Evolutionary conservation across 2,797 vertebrate species (phyloP).

Genomic region (Spondyliosoma cantharus): DNA sequence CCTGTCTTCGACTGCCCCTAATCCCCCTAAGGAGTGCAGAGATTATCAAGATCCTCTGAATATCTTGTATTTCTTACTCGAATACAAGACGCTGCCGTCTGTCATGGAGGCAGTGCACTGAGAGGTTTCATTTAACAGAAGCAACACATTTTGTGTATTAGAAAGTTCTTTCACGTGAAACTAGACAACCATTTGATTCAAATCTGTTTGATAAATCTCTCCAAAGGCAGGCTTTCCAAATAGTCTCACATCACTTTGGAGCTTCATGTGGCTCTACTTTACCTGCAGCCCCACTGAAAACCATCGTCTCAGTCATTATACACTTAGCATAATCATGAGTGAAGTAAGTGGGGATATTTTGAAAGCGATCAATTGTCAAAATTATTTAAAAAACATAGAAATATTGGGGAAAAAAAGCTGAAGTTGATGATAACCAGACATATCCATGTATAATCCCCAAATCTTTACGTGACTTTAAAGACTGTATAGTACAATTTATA

Average conservation of each 20-base stretch:
- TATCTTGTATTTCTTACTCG: constrained; percentile 67
- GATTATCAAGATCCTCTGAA: constrained; percentile 75
- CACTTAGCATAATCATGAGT: too few relatives aligned
- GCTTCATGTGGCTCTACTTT: background rate
- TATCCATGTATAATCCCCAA: too few relatives aligned
- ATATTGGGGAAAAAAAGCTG: too few relatives aligned
- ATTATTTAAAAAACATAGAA: too few relatives aligned
- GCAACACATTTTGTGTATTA: background rate
- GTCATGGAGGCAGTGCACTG: constrained; percentile 16
- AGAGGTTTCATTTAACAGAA: constrained; percentile 1
- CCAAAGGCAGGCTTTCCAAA: background rate
- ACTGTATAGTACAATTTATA: too few relatives aligned
- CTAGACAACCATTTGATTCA: background rate
- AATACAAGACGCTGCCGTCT: constrained; percentile 41
- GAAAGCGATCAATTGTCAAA: too few relatives aligned
- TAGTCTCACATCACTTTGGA: background rate
- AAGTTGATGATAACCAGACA: too few relatives aligned
- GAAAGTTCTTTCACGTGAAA: background rate
- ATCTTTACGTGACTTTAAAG: background rate
- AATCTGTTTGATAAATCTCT: background rate
- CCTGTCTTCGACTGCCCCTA: constrained; percentile 74
- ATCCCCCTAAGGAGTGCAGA: constrained; percentile 74
- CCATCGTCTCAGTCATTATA: too few relatives aligned
- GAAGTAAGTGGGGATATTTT: too few relatives aligned
- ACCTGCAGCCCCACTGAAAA: background rate